Conservation (phyloP, 2,797 vertebrate species). For the Syngnathus rostellatus region DNA sequence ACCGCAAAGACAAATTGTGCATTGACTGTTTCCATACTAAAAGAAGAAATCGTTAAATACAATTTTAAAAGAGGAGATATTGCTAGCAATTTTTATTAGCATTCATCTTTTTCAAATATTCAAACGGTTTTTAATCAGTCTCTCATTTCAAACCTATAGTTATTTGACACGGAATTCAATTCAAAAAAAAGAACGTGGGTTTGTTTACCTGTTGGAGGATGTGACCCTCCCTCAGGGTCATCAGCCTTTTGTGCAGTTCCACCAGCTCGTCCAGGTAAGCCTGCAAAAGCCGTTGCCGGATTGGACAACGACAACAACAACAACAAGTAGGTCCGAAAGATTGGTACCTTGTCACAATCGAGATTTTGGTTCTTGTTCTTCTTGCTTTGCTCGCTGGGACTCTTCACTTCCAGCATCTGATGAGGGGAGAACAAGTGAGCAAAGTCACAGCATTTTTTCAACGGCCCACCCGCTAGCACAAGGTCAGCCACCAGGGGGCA, state of each 20-base stretch:
- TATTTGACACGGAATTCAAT: not conserved
- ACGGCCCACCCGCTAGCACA: too few relatives aligned
- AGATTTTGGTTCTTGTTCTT: conserved; percentile 86
- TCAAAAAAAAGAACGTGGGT: too few relatives aligned
- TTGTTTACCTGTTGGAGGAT: conserved; percentile 56
- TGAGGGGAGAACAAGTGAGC: conserved; percentile 1
- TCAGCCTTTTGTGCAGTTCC: conserved; percentile 94
- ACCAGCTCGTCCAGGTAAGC: conserved; percentile 95
- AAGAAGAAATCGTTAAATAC: too few relatives aligned
- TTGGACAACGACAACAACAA: too few relatives aligned
- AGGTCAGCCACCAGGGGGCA: too few relatives aligned
- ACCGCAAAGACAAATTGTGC: too few relatives aligned
- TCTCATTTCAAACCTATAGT: too few relatives aligned
- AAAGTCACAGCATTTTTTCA: not conserved
- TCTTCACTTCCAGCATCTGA: conserved; percentile 91
- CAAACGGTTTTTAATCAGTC: too few relatives aligned
- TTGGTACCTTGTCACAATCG: conserved; percentile 88
- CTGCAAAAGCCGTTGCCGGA: conserved; percentile 51
- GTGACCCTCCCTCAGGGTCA: conserved; percentile 72
- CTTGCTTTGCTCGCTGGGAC: conserved; percentile 83
- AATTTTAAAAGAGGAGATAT: too few relatives aligned
- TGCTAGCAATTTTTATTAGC: too few relatives aligned
- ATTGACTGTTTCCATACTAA: too few relatives aligned
- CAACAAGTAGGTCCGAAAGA: not conserved
- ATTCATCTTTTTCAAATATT: too few relatives aligned